phyloP scores from a whole-genome alignment of 2,888 invertebrate genomes.

The Coleophora flavipennella region DNA sequence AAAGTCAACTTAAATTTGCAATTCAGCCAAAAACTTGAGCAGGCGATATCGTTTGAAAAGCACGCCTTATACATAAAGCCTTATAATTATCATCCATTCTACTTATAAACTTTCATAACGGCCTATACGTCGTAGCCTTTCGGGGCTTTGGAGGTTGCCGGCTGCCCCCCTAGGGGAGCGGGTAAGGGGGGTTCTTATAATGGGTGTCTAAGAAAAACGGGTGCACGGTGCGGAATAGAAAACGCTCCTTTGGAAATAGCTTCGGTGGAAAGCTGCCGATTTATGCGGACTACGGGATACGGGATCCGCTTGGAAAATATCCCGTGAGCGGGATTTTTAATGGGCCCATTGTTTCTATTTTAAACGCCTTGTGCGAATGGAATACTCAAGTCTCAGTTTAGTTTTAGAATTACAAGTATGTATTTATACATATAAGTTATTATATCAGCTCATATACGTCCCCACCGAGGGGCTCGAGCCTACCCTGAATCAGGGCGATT shows the following conservation, averaged over 20 bases:
- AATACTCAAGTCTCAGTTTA: conserved; percentile 50
- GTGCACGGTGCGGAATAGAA: conserved; percentile 70
- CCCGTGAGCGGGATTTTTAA: conserved; percentile 70
- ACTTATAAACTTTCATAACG: conserved; percentile 73
- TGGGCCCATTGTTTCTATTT: conserved; percentile 70
- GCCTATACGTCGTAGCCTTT: conserved; percentile 72
- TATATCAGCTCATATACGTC: too few species aligned
- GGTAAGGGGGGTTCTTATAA: conserved; percentile 44
- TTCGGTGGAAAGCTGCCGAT: conserved; percentile 71
- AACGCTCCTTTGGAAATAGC: conserved; percentile 70
- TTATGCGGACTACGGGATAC: conserved; percentile 68
- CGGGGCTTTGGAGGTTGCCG: conserved; percentile 33
- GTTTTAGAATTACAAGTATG: too few species aligned
- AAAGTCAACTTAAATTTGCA: conserved; percentile 30
- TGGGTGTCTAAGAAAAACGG: conserved; percentile 71
- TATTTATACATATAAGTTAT: too few species aligned
- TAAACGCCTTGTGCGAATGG: conserved; percentile 66
- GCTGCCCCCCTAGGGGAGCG: conserved; percentile 17
- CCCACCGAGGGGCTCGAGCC: too few species aligned
- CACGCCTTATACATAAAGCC: conserved; percentile 61
- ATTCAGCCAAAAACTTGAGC: conserved; percentile 35
- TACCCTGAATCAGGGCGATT: too few species aligned
- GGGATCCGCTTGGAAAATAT: conserved; percentile 49
- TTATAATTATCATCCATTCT: conserved; percentile 71
- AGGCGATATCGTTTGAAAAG: conserved; percentile 59